phyloP scores from a whole-genome alignment of 2,113 vertebrate genomes.

The Dendropsophus ebraccatus region DNA sequence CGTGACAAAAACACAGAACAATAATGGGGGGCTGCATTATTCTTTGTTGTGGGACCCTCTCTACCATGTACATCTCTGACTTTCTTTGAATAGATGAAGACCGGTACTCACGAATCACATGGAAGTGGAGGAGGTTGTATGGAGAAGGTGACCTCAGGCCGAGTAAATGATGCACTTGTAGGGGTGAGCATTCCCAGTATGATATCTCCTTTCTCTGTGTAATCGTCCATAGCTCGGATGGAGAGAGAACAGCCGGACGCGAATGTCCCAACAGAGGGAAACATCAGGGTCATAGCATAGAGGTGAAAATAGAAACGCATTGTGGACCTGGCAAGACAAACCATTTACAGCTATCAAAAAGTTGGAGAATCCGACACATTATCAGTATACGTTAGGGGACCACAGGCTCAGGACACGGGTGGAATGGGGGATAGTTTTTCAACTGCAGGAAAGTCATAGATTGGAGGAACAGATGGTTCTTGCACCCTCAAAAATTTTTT shows the following conservation, averaged over 20 bases:
- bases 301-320: not conserved
- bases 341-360: not conserved
- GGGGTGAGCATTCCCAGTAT: slow-evolving; percentile 23
- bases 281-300: not conserved
- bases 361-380: no score
- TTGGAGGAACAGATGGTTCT: no score
- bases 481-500: no score
- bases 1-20: not conserved
- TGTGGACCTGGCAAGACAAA: not conserved
- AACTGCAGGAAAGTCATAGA: no score
- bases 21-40: no score
- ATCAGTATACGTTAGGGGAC: no score
- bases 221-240: not conserved
- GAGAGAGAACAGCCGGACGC: not conserved
- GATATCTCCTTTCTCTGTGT: not conserved
- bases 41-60: no score
- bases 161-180: not conserved
- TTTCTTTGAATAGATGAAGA: no score
- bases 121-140: not conserved
- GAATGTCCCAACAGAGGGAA: no score
- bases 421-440: no score
- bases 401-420: no score
- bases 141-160: not conserved
- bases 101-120: not conserved
- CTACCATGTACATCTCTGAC: no score